Evolutionary conservation across 2,797 vertebrate species (phyloP), one percentile per base, ranked within the genome.

Genomic region (Onychomys torridus): DNA sequence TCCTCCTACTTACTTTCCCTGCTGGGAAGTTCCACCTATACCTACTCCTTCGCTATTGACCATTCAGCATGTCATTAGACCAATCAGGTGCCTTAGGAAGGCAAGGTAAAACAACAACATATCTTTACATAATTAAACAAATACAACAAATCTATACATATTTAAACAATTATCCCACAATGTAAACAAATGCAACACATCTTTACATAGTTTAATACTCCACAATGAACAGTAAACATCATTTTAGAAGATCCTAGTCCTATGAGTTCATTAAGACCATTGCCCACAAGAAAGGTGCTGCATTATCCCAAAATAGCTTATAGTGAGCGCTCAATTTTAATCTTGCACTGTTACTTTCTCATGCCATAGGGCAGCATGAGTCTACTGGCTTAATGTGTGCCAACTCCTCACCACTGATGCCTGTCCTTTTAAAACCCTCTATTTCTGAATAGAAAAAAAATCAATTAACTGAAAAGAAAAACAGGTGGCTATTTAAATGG

Each of bases 401-500:
- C 7, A 46, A 75, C 27, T 23, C 49, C 46, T 91, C 25, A 13
- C 69, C 57, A 14, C 25, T 1, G 0, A 6, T 65, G 12, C 69
- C 79, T 86, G 43, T 78, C 34, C 21, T 61, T 61, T 92, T 23
- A 52, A 19, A 91, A 96, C 92, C 57, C 14, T 3, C 49, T 92
- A 4, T 87, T 59, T 71, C 19, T 94, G 63, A 78, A 77, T 95
- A 43, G 25, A 94, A 94, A 29, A 29, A 49, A 52, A 52, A 91
- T 11, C 4, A 32, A 27, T 61, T 52, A 79, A 57, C 14, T 89
- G 16, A 84, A 90, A 94, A 89, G 21, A 81, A 90, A 95, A 86
- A 14, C 71, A 32, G 13, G 3, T n/a, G 82, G 17, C 37, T 82
- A 82, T 90, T 93, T 94, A 76, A 96, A 21, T 25, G 10, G 49